These are phyloP conservation scores for Numenius phaeopus DNA, from an alignment of 2,797 vertebrate genomes.

Conservation along the genomic window DNA sequence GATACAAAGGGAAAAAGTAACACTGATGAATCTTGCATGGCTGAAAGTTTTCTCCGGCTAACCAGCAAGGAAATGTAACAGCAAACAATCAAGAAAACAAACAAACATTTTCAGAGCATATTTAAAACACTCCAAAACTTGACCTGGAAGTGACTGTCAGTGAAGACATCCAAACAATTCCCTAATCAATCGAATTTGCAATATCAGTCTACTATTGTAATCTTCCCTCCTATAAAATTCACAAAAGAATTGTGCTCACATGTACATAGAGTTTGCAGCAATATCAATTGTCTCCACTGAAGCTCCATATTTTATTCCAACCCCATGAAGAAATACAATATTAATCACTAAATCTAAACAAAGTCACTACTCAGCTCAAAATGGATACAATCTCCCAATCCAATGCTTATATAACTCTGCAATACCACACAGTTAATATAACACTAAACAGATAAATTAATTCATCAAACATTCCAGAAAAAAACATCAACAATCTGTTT, in stretches of 20 bases:
- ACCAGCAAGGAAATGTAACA: not conserved
- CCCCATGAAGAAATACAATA: not conserved
- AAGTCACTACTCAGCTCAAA: not conserved
- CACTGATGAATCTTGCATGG: not conserved
- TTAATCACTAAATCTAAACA: not conserved
- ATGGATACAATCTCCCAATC: not conserved
- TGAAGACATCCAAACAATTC: not conserved
- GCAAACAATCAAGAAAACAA: not conserved
- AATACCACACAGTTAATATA: not conserved
- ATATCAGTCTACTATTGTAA: not conserved
- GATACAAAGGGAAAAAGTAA: not conserved
- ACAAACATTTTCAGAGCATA: not conserved
- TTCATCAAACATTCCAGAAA: not conserved
- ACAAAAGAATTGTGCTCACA: not conserved
- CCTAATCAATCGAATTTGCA: not conserved
- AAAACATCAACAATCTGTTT: not conserved
- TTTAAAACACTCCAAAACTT: not conserved
- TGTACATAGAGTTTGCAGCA: not conserved
- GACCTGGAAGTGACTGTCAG: not conserved
- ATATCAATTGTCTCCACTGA: not conserved
- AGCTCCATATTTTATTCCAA: not conserved
- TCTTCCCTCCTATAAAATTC: not conserved
- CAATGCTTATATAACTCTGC: not conserved
- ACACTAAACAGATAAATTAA: not conserved
- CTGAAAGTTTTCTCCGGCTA: not conserved